Conservation (phyloP, 2,888 invertebrate genomes). For the Camponotus fellah region DNA sequence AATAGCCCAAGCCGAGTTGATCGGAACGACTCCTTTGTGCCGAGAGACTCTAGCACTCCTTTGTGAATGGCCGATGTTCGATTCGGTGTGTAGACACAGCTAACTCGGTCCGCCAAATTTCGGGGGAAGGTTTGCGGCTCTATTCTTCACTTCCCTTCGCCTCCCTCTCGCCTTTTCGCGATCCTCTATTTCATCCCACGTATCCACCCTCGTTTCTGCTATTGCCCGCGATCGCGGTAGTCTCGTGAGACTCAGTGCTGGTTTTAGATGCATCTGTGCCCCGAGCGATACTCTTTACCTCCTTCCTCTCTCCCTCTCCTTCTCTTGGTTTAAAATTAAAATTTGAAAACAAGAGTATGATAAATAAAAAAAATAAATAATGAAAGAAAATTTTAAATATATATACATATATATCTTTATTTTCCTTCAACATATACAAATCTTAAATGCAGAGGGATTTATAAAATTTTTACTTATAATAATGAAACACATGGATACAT, state of each 20-base stretch:
- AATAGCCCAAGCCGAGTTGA: slow-evolving; percentile 66
- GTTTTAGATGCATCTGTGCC: slow-evolving; percentile 11
- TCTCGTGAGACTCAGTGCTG: slow-evolving; percentile 30
- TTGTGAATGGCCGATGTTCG: slow-evolving; percentile 67
- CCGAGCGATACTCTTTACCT: background rate
- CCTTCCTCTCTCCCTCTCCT: background rate
- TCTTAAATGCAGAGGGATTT: background rate
- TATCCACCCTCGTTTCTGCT: slow-evolving; percentile 39
- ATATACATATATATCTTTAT: background rate
- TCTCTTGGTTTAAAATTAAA: background rate
- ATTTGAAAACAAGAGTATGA: background rate
- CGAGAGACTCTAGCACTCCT: slow-evolving; percentile 56
- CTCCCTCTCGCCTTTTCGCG: slow-evolving; percentile 15
- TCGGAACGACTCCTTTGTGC: slow-evolving; percentile 69
- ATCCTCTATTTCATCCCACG: slow-evolving; percentile 47
- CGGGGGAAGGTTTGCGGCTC: slow-evolving; percentile 56
- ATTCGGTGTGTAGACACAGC: slow-evolving; percentile 62
- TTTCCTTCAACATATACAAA: too few relatives aligned
- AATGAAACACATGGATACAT: background rate
- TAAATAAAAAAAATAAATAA: background rate
- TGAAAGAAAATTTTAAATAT: background rate
- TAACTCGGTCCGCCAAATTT: slow-evolving; percentile 63
- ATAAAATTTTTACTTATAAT: background rate
- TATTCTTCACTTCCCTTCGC: slow-evolving; percentile 32
- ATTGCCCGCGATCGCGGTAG: slow-evolving; percentile 22